Percentiles rank a stretch among this genome's conserved stretches.
Evolutionary conservation across 1,140 invertebrate species (phyloP).

Genomic region (Copidosoma floridanum): DNA sequence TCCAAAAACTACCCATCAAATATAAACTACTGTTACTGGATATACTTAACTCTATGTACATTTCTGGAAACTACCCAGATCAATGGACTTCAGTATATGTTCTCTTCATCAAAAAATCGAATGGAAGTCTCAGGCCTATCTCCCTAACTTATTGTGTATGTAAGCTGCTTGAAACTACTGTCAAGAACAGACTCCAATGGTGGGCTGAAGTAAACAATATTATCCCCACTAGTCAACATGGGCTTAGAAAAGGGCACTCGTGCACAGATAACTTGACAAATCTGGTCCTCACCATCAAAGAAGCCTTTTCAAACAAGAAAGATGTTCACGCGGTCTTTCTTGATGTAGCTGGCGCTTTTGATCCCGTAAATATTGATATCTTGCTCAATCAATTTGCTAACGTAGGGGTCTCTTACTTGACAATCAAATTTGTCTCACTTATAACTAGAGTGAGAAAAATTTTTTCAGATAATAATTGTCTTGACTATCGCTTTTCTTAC

Average conservation of each 20-base stretch:
- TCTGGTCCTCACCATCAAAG: not conserved
- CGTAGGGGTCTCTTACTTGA: slow-evolving; percentile 5
- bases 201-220: not conserved
- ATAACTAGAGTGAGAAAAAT: too few relatives aligned
- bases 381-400: slow-evolving; percentile 16
- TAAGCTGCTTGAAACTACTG: slow-evolving; percentile 16
- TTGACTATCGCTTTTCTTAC: too few relatives aligned
- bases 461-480: too few relatives aligned
- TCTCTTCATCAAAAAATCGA: slow-evolving; percentile 6
- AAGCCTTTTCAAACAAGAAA: not conserved
- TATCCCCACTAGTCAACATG: not conserved
- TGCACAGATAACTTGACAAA: slow-evolving; percentile 2
- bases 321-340: slow-evolving; percentile 10
- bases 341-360: slow-evolving; percentile 11
- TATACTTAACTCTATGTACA: slow-evolving; percentile 18
- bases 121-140: slow-evolving; percentile 1
- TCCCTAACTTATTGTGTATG: slow-evolving; percentile 5
- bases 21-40: slow-evolving; percentile 5
- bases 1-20: slow-evolving; percentile 5
- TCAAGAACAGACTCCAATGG: too few relatives aligned
- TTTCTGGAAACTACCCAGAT: not conserved
- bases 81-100: slow-evolving; percentile 1
- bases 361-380: slow-evolving; percentile 5
- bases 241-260: not conserved
- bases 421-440: too few relatives aligned